phyloP scores from a whole-genome alignment of 1,140 invertebrate genomes.

The Micrasema longulum region DNA sequence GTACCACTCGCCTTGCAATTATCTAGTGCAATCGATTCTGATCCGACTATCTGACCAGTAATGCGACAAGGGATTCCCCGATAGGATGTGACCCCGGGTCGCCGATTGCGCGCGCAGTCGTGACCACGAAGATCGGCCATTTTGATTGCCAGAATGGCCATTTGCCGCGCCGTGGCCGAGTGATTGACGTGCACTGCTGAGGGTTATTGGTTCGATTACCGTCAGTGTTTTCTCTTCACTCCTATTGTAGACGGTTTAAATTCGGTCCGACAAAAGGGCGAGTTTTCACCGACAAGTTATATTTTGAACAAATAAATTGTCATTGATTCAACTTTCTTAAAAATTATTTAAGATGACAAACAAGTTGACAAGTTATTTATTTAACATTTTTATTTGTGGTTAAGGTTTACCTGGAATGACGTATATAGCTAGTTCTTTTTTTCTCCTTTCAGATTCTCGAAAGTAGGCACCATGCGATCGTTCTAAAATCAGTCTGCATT shows the following conservation, averaged over 20 bases:
- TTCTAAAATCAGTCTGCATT: too few species aligned
- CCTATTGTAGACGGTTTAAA: constrained; percentile 24
- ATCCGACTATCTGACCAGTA: constrained; percentile 29
- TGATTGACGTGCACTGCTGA: constrained; percentile 29
- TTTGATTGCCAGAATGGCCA: constrained; percentile 34
- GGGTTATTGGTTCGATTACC: constrained; percentile 28
- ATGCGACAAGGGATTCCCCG: constrained; percentile 19
- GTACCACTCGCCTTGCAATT: constrained; percentile 26
- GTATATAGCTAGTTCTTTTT: too few species aligned
- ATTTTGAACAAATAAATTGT: too few species aligned
- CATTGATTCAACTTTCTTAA: too few species aligned
- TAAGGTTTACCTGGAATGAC: too few species aligned
- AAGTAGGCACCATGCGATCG: too few species aligned
- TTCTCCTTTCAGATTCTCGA: too few species aligned
- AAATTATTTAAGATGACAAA: too few species aligned
- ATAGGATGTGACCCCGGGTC: constrained; percentile 31
- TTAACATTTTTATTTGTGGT: too few species aligned
- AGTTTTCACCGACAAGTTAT: too few species aligned
- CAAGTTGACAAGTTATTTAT: too few species aligned
- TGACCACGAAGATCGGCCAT: constrained; percentile 39
- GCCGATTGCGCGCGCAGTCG: constrained; percentile 38
- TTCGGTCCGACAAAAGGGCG: constrained; percentile 32
- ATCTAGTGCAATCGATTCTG: constrained; percentile 11
- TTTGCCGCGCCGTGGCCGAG: constrained; percentile 18
- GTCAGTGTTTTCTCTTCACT: constrained; percentile 25